phyloP scores from a whole-genome alignment of 2,113 vertebrate species.

The Sturnira hondurensis region DNA sequence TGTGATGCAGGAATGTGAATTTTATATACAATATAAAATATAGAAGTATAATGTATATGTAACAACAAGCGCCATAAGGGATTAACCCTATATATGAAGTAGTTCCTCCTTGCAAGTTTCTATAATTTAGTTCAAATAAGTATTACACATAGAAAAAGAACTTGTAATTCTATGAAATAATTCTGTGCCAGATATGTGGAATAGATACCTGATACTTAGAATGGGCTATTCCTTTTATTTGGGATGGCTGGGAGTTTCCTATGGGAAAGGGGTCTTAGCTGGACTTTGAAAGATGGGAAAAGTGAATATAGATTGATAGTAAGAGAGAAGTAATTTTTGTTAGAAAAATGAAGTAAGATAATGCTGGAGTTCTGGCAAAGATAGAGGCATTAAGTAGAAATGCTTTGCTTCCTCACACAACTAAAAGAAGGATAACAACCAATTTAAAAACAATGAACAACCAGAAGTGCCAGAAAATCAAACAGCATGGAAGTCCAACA shows the following conservation, averaged over 20 bases:
- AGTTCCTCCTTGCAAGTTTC: not conserved
- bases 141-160: not conserved
- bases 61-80: not conserved
- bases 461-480: too few species aligned
- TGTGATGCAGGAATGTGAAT: not conserved
- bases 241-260: not conserved
- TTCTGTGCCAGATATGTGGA: not conserved
- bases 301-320: not conserved
- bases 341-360: not conserved
- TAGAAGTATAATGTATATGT: not conserved
- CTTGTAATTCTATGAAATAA: constrained; percentile 14
- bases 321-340: not conserved
- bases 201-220: not conserved
- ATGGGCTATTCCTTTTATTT: not conserved
- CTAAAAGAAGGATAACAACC: too few species aligned
- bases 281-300: not conserved
- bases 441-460: too few species aligned
- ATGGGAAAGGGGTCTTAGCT: not conserved
- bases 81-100: not conserved
- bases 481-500: too few species aligned
- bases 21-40: not conserved
- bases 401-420: too few species aligned
- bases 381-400: too few species aligned
- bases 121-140: not conserved
- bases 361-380: too few species aligned